Base-by-base conservation (phyloP, 2,888 invertebrate genomes). In the Beris chalybata region DNA sequence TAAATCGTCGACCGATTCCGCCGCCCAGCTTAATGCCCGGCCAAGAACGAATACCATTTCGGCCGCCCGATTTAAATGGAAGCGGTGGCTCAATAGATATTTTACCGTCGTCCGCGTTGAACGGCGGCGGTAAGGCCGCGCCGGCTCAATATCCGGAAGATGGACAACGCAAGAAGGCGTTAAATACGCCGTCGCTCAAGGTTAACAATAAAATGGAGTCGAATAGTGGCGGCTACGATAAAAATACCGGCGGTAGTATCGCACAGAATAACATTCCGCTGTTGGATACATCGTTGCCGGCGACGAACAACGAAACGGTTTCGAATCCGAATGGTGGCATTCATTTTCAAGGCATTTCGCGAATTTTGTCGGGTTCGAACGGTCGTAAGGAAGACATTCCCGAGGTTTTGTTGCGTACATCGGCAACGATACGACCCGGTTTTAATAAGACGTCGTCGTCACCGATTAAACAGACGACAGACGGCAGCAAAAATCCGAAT, bases 301-400 rank as follows among this genome's bases (percentile, higher is more conserved):
- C 22, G 22, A 22, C n/a, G n/a, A n/a, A n/a, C n/a, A 52, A 61
- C 38, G 44, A 11, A 11, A 45, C 47, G 3, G 30, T 12, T 11
- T 12, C 47, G 12, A 47, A 47, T 30, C 45, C 29, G 22, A 83
- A 7, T 48, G 70, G 30, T 75, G 79, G 22, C 15, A 84, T 91
- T 65, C 89, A 90, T 77, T 88, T 91, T 73, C 91, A 93, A 4
- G 90, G 91, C 71, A 93, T 94, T 71, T 90, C 92, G 4, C 84
- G 94, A 65, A 93, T 94, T 74, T 82, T 94, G 30, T 91, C 91
- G 58, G 93, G 93, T 1, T 91, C 92, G 59, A 93, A 92, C 76
- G 93, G 93, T 0, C 83, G 91, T 38, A 91, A 91, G 73, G 90
- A 91, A 71, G 90, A 91, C 73, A 89, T 92, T 64, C 90, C 92